Base-by-base conservation (phyloP, 2,113 vertebrate species). In the Callaeas wilsoni region DNA sequence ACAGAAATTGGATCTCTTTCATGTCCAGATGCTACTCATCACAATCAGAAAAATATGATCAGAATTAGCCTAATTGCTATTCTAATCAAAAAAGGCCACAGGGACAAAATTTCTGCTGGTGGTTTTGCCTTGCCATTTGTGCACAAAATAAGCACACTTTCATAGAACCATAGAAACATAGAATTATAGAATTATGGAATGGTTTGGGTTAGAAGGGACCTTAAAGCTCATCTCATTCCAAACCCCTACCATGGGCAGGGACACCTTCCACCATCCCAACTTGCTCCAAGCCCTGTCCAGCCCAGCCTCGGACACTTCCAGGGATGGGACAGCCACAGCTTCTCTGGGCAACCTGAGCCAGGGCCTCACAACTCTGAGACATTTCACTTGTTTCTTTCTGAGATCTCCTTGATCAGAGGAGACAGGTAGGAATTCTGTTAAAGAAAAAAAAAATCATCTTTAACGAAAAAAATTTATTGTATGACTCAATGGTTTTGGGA, bases 251-350 rank as follows among this genome's bases (percentile, higher is more conserved):
- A 30, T 12, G 3, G 9, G 1, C 33, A 81, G 46, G 46, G 16
- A 12, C 29, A 53, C 6, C 13, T 75, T 53, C 14, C 20, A 30
- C 29, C 39, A 1, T 7, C 18, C 19, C 20, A 46, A 3, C 1
- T 5, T 52, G 6, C 19, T 67, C 39, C 46, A 30, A 53, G 4
- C 7, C 9, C 13, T 0, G 0, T n/a, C 33, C 13, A n/a, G 0
- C 13, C n/a, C 60, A 29, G 16, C 12, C 20, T 59, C 20, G n/a
- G 39, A n/a, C 33, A 39, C 9, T 67, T 9, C 20, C 39, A 60
- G 33, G 20, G 29, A 10, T 22, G 16, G 25, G 29, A 7, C 13
- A 59, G 25, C 16, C 16, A 8, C 16, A 67, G 15, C 46, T 59
- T 1, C 52, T n/a, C 33, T 52, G 44, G 16, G 10, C 8, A 57